Evolutionary conservation across 2,888 invertebrate genomes (phyloP), one percentile per base, ranked within the genome.

Genomic region (Flabesymbios commensalis): DNA sequence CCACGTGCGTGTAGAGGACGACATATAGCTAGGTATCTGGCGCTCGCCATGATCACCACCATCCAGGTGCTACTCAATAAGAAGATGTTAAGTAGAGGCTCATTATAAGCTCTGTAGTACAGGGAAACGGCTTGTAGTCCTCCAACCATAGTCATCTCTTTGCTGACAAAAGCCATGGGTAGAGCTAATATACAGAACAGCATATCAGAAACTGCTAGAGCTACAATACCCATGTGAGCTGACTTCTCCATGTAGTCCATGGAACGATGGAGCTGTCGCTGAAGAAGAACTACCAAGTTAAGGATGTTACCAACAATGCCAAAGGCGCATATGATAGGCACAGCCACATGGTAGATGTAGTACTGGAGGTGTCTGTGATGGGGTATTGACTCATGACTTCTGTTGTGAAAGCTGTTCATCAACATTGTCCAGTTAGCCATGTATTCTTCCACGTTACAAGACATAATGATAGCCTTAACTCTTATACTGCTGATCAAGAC

Each of bases 21-120:
- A 67, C 80, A 80, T 24, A 80, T 77, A 32, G 78, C 80, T 19
- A 78, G 63, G 57, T 79, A 80, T 14, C 80, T 64, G 47, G 78
- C 79, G 0, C 74, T 76, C 3, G 79, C 80, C 75, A 80, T 78
- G 28, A 76, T 72, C 4, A 79, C 77, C 19, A 78, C 80, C 42
- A 80, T 68, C 76, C 77, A 78, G 1, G 80, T 80, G 65, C 78
- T 78, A 39, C 75, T 74, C 36, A 79, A 72, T 52, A 79, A 79
- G 68, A 80, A 80, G 57, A 78, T 70, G 26, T 79, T 79, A 41
- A 78, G 79, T n/a, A 77, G 64, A 10, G 75, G 74, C 39, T 68
- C 56, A 24, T 75, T 74, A 22, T 78, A 63, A 65, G 73, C 72
- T 28, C 74, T 59, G 62, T 72, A 77, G 63, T 75, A 78, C 31